Base-by-base conservation (phyloP, 2,888 invertebrate genomes). In the Drosophila sordidula region DNA sequence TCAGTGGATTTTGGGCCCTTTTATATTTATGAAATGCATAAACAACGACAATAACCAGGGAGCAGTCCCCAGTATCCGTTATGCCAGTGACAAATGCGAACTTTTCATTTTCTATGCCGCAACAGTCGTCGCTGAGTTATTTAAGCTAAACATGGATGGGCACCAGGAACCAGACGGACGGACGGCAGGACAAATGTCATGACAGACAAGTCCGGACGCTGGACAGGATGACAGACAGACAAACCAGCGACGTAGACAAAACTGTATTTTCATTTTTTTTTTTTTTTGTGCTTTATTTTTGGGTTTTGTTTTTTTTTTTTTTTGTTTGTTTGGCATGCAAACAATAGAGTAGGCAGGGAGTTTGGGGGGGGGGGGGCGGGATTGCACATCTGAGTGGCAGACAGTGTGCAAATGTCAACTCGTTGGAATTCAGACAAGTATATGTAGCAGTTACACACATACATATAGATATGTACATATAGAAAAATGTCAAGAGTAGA, bases 391-490 rank as follows among this genome's bases (percentile, higher is more conserved):
- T 86, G 79, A 87, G 77, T 83, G 88, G 76, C 89, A 87, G 86
- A 87, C 84, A 86, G 80, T 80, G 85, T 83, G 75, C 81, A 81
- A 85, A 89, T 89, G 89, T 89, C 89, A 89, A 87, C 88, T 80
- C 66, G 63, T 70, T 72, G 78, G 56, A 72, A 73, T 77, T 77
- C 61, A 70, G 47, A 77, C 78, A 69, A 70, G 65, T 69, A 64
- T 63, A 75, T 70, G 58, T 50, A 62, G 52, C 29, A 57, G 6
- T 64, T 58, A 44, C 45, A 75, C 57, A 56, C 34, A 50, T 6
- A 39, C 36, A 44, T 25, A n/a, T 6, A 32, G n/a, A 38, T 12
- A 47, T 32, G 5, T 29, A 26, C 50, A 54, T 57, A 58, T 22
- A 58, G 34, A 68, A 42, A 55, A 69, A 61, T 63, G 57, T 66